phyloP scores from a whole-genome alignment of 2,888 invertebrate species.

The Mythimna pallens region DNA sequence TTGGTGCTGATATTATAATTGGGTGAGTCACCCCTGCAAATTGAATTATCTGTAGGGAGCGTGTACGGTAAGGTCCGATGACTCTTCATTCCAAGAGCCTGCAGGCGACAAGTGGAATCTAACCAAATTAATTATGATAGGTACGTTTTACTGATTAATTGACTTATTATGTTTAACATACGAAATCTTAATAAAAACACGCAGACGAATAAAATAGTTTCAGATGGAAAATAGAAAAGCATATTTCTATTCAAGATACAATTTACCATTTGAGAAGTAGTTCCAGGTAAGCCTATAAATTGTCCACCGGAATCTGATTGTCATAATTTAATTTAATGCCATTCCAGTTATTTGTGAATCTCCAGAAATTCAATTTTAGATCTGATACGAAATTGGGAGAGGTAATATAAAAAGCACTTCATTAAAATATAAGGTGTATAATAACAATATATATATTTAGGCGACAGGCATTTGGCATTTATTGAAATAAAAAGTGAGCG shows the following conservation, averaged over 20 bases:
- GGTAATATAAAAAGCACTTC: conserved; percentile 51
- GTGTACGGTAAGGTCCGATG: conserved; percentile 62
- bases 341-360: conserved; percentile 9
- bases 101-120: conserved; percentile 65
- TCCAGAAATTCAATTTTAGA: conserved; percentile 15
- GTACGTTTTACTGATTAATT: conserved; percentile 21
- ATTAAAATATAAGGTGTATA: conserved; percentile 60
- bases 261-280: not conserved
- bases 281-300: conserved; percentile 9
- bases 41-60: conserved; percentile 68
- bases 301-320: not conserved
- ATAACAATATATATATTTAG: conserved; percentile 57
- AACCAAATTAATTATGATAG: conserved; percentile 67
- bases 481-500: conserved; percentile 72
- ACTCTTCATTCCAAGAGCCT: conserved; percentile 66
- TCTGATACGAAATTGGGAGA: conserved; percentile 36
- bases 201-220: not conserved
- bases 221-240: not conserved
- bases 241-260: conserved; percentile 11
- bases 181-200: not conserved
- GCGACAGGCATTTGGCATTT: conserved; percentile 63
- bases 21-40: conserved; percentile 66
- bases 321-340: conserved; percentile 5
- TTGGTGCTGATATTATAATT: conserved; percentile 69
- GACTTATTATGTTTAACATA: conserved; percentile 21